These are phyloP conservation scores for Epistrophe grossulariae DNA, from an alignment of 2,888 invertebrate species.

Conservation along the genomic window DNA sequence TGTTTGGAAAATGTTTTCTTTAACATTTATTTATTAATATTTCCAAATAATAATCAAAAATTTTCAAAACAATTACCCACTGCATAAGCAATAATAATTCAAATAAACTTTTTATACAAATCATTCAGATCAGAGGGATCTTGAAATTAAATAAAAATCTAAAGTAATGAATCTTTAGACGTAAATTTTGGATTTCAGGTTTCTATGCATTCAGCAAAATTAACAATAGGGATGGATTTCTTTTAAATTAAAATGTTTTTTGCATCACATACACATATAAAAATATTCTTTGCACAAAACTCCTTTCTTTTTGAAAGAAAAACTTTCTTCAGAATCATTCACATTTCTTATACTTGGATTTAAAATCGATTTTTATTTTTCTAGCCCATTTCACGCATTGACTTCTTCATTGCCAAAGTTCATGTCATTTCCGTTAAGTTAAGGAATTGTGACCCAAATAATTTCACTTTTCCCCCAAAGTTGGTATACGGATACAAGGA, in stretches of 20 bases:
- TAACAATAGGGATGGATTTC: background rate
- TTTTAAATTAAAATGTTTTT: background rate
- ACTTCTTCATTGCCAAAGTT: slow-evolving; percentile 36
- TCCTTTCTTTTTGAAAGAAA: background rate
- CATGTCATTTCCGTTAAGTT: slow-evolving; percentile 8
- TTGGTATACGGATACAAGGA: slow-evolving; percentile 4
- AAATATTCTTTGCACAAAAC: background rate
- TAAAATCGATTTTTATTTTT: background rate
- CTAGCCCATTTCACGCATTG: background rate
- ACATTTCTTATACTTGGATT: background rate
- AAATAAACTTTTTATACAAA: too few species aligned
- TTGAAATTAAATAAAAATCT: too few species aligned
- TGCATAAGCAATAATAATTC: too few species aligned
- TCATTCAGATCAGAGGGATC: too few species aligned
- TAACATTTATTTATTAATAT: too few species aligned
- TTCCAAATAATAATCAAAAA: too few species aligned
- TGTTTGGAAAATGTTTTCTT: too few species aligned
- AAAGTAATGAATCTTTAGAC: too few species aligned
- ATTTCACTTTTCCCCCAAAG: slow-evolving; percentile 40
- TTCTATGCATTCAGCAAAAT: background rate
- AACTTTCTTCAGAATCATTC: background rate
- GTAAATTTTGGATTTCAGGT: too few species aligned
- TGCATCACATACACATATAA: background rate
- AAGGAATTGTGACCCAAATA: slow-evolving; percentile 14
- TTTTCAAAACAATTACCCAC: too few species aligned